Evolutionary conservation across 2,888 invertebrate genomes (phyloP).

Genomic region (Aphidoletes aphidimyza): DNA sequence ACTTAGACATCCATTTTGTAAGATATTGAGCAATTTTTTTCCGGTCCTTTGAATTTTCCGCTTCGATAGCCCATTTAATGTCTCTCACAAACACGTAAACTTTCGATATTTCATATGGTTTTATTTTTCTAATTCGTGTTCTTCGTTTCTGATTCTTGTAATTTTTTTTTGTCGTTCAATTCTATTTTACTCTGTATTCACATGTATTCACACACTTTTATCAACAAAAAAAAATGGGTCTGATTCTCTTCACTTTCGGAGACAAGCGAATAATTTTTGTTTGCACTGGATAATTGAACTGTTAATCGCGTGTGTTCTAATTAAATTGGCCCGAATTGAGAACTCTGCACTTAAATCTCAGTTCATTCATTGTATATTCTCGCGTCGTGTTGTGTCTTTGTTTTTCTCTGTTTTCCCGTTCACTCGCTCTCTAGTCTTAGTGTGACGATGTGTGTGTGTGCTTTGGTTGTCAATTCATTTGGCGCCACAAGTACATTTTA

Average conservation of each 20-base stretch:
- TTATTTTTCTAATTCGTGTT: background rate
- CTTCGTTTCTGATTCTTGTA: background rate
- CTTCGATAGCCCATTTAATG: constrained; percentile 12
- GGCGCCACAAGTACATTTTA: constrained; percentile 32
- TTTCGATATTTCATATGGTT: no score
- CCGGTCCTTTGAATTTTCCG: background rate
- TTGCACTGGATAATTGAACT: constrained; percentile 11
- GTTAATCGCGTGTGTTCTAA: background rate
- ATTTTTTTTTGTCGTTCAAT: background rate
- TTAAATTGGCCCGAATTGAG: constrained; percentile 25
- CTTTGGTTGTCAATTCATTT: background rate
- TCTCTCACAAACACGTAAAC: background rate
- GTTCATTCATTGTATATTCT: background rate
- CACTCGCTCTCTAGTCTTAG: background rate
- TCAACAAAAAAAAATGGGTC: no score
- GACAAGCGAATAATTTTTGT: background rate
- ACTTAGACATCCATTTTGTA: constrained; percentile 30
- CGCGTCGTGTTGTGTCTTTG: background rate
- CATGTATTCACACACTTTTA: no score
- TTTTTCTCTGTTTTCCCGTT: background rate
- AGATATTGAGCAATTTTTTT: constrained; percentile 14
- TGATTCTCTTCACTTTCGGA: background rate
- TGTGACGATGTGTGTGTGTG: no score
- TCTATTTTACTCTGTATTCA: no score
- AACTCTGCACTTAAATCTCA: constrained; percentile 20